Conservation (phyloP, 1,140 invertebrate genomes). For the Lordiphosa stackelbergi region DNA sequence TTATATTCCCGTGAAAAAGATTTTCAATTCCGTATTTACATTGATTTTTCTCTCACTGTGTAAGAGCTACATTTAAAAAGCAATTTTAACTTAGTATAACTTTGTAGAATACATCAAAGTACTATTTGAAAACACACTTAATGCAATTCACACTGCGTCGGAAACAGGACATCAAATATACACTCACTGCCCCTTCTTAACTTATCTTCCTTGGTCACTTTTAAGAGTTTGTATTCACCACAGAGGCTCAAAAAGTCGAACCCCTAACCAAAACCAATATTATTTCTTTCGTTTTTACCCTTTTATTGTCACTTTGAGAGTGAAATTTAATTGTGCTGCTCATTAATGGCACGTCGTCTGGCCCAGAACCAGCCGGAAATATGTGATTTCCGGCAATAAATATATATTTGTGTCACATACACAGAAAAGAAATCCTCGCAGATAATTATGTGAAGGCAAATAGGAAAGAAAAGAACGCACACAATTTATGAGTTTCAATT, state of each 20-base stretch:
- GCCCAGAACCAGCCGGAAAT: constrained; percentile 46
- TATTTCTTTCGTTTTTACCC: constrained; percentile 19
- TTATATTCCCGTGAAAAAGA: no score
- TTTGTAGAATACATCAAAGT: no score
- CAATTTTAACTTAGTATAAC: no score
- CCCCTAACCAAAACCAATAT: not conserved
- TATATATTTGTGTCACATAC: constrained; percentile 44
- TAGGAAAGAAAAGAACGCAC: not conserved
- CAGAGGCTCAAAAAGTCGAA: constrained; percentile 7
- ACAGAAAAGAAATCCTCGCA: constrained; percentile 9
- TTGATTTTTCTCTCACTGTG: no score
- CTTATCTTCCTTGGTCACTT: not conserved
- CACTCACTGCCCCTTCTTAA: no score
- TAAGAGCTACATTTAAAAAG: no score
- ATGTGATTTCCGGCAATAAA: constrained; percentile 71
- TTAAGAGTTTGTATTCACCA: not conserved
- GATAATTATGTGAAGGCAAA: constrained; percentile 25
- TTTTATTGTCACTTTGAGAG: constrained; percentile 49
- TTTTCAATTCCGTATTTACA: no score
- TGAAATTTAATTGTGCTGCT: constrained; percentile 70
- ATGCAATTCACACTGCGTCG: no score
- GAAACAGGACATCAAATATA: no score
- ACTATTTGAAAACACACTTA: no score
- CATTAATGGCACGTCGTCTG: constrained; percentile 58
- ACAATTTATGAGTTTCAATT: constrained; percentile 49